Evolutionary conservation across 2,113 vertebrate species (phyloP), one percentile per base, ranked within the genome.

Genomic region (Ceratotherium simum): DNA sequence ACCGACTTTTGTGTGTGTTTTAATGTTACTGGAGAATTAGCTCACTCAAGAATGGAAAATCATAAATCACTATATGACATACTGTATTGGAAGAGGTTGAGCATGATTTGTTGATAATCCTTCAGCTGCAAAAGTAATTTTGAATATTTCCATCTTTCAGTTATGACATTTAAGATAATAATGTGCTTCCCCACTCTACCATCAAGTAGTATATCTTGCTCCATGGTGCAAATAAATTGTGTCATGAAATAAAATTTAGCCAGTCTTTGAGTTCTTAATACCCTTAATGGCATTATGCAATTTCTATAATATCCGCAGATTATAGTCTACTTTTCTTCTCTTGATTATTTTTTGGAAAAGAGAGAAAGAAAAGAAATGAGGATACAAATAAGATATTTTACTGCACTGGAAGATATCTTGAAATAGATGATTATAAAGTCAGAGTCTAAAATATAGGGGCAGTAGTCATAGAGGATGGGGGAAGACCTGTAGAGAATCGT

Each of bases 301-400:
- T 92, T 93, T 96, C 76, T 76, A 5, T 76, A 83, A 93, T 64
- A 96, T 2, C 56, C 27, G 91, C 8, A 83, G 54, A 93, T 88
- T 72, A 65, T 54, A 70, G 25, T 3, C n/a, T 36, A 7, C 21
- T 67, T 73, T 51, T 89, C 29, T 54, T 51, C 20, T 36, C 17
- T 51, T 31, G 36, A 67, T 75, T 76, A 6, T 51, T 90, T 97
- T 91, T 80, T 85, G 58, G 36, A 51, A 91, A 65, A 94, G 84
- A 90, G 29, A 94, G 31, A 89, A 84, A 90, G 54, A 65, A 95
- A 86, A 95, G 54, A 96, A 85, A 78, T 90, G 70, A 39, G 64
- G 69, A 54, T 86, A 13, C 27, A 69, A 92, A 83, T 51, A 46
- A 72, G 9, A 0, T 70, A 10, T 80, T 94, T 90, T 62, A 79